Evolutionary conservation across 1,140 invertebrate species (phyloP).

Genomic region (Camponotus vicinus): DNA sequence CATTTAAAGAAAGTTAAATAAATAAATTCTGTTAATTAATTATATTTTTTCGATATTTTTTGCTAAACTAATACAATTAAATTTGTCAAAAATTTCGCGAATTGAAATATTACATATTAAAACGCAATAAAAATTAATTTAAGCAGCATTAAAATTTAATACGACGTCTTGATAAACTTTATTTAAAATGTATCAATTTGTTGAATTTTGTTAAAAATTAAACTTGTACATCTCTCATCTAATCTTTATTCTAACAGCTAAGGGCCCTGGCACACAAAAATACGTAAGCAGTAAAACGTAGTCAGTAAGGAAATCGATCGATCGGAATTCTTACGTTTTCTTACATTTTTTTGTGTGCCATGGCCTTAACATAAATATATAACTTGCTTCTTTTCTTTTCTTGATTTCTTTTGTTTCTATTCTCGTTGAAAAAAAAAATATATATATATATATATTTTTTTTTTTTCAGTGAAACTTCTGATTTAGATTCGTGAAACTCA

Average conservation of each 20-base stretch:
- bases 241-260: not conserved
- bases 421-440: not conserved
- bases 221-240: not conserved
- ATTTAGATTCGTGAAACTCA: slow-evolving; percentile 19
- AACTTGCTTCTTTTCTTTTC: not conserved
- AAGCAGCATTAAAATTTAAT: slow-evolving; percentile 46
- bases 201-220: slow-evolving; percentile 45
- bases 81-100: slow-evolving; percentile 12
- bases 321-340: too few relatives aligned
- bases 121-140: slow-evolving; percentile 7
- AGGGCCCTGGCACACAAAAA: too few relatives aligned
- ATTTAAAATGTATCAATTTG: slow-evolving; percentile 10
- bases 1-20: slow-evolving; percentile 1
- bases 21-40: not conserved
- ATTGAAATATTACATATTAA: not conserved
- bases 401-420: not conserved
- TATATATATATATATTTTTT: not conserved
- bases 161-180: slow-evolving; percentile 6
- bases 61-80: slow-evolving; percentile 5
- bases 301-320: too few relatives aligned
- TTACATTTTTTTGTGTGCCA: too few relatives aligned
- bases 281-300: too few relatives aligned
- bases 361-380: slow-evolving; percentile 13
- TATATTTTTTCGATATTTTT: not conserved
- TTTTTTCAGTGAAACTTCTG: too few relatives aligned